Evolutionary conservation across 2,113 vertebrate genomes (phyloP).

Genomic region (Xyliphius kryptos): DNA sequence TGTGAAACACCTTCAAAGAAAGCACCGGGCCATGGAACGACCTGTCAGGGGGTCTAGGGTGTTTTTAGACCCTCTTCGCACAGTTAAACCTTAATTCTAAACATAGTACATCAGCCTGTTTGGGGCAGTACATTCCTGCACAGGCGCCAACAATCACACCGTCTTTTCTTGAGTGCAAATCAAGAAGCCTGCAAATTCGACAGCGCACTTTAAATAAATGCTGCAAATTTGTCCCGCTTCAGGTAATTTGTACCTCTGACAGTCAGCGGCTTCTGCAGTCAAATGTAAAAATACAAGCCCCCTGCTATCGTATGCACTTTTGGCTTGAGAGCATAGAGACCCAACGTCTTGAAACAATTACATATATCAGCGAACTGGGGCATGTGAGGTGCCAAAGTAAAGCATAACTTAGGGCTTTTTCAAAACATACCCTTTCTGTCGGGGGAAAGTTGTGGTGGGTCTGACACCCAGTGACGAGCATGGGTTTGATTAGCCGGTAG

Average conservation of each 20-base stretch:
- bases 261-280: conserved; percentile 14
- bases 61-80: conserved; percentile 10
- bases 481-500: conserved; percentile 36
- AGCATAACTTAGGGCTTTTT: conserved; percentile 33
- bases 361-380: conserved; percentile 31
- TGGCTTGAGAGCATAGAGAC: conserved; percentile 16
- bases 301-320: conserved; percentile 30
- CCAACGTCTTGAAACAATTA: conserved; percentile 50
- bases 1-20: conserved; percentile 33
- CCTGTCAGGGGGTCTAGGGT: conserved; percentile 19
- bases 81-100: conserved; percentile 8
- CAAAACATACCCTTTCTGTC: conserved; percentile 24
- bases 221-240: conserved; percentile 13
- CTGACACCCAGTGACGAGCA: conserved; percentile 3
- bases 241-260: conserved; percentile 19
- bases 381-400: conserved; percentile 37
- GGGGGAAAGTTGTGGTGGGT: conserved; percentile 23
- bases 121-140: neutral
- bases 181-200: conserved; percentile 6
- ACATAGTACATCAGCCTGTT: conserved; percentile 19
- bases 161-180: neutral
- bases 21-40: conserved; percentile 10
- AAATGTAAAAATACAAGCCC: neutral
- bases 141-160: conserved; percentile 22
- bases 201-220: conserved; percentile 20